phyloP scores from a whole-genome alignment of 1,140 invertebrate species.

The Gonatopus flavifemur region DNA sequence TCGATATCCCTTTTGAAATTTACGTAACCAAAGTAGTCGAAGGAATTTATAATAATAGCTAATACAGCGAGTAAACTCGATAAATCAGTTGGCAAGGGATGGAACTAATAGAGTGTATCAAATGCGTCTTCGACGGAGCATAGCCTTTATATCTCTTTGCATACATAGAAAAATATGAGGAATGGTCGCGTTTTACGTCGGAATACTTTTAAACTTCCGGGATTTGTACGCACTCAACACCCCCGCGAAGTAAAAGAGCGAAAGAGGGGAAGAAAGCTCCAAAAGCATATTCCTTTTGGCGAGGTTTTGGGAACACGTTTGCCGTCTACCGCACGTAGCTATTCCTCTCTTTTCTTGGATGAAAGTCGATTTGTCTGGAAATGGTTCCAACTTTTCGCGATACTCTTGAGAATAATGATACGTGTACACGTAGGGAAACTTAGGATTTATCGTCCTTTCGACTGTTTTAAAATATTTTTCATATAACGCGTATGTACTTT shows the following conservation, averaged over 20 bases:
- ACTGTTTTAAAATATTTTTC: no score
- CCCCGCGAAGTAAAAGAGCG: no score
- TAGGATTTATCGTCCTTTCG: no score
- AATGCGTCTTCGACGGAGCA: slow-evolving; percentile 41
- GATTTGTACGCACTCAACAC: slow-evolving; percentile 39
- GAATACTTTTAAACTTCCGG: slow-evolving; percentile 54
- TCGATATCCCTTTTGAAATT: neutral
- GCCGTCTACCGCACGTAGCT: no score
- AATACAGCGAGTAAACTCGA: slow-evolving; percentile 28
- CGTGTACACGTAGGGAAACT: no score
- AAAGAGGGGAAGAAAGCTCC: no score
- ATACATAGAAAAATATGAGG: slow-evolving; percentile 50
- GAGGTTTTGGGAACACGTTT: no score
- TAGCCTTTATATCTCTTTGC: no score
- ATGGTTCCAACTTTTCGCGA: slow-evolving; percentile 32
- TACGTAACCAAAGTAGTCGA: slow-evolving; percentile 1
- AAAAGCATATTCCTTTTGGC: slow-evolving; percentile 41
- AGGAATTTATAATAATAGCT: neutral
- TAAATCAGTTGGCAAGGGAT: slow-evolving; percentile 48
- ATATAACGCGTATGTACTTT: no score
- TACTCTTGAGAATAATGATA: slow-evolving; percentile 29
- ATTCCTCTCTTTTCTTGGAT: slow-evolving; percentile 26
- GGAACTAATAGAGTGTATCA: slow-evolving; percentile 56
- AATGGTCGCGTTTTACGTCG: slow-evolving; percentile 49
- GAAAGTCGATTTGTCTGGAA: slow-evolving; percentile 30